Conservation (phyloP, 2,888 invertebrate species). For the Microctonus aethiopoides region DNA sequence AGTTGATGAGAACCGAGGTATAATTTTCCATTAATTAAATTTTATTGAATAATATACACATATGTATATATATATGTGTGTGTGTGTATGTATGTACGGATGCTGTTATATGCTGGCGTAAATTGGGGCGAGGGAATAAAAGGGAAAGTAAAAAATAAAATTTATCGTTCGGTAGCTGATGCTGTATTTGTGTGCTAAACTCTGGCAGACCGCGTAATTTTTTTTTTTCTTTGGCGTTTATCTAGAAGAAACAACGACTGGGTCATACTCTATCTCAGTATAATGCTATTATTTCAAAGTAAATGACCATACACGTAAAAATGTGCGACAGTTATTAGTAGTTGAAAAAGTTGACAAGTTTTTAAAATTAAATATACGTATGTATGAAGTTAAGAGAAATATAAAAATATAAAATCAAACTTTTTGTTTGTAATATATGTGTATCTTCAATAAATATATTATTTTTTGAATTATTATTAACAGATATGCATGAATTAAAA, state of each 20-base stretch:
- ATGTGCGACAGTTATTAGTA: background rate
- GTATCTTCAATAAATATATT: too few species aligned
- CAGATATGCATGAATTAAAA: too few species aligned
- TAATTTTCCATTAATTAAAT: too few species aligned
- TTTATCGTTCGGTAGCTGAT: background rate
- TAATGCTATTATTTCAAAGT: background rate
- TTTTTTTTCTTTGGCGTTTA: background rate
- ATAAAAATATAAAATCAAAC: background rate
- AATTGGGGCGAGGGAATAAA: background rate
- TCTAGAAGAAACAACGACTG: background rate
- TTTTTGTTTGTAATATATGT: too few species aligned
- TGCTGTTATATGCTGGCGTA: too few species aligned
- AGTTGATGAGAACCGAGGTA: too few species aligned
- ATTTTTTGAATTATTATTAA: too few species aligned
- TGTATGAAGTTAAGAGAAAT: background rate
- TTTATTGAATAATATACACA: too few species aligned
- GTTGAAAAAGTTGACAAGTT: background rate
- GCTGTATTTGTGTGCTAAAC: background rate
- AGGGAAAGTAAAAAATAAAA: background rate
- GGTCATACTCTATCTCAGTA: background rate
- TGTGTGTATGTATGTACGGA: background rate
- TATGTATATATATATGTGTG: background rate
- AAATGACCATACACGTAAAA: background rate
- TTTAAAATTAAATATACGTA: background rate
- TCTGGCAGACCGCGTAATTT: background rate